Evolutionary conservation across 2,888 invertebrate species (phyloP).

Genomic region (Periphyllus acericola): DNA sequence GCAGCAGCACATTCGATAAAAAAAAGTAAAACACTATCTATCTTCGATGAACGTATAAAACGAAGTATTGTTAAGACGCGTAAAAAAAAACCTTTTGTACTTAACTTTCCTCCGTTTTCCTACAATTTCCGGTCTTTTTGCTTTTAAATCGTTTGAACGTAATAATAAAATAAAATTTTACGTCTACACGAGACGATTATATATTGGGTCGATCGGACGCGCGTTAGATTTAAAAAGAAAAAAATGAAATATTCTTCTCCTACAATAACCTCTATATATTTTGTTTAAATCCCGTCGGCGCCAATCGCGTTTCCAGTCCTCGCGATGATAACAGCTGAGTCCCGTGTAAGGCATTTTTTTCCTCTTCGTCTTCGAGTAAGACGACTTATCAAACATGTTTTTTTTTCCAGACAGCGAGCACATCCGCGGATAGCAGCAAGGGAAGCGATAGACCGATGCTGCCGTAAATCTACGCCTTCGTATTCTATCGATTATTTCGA

Average conservation of each 20-base stretch:
- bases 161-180: slow-evolving; percentile 39
- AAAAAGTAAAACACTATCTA: neutral
- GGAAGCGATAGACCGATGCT: slow-evolving; percentile 18
- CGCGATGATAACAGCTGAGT: slow-evolving; percentile 9
- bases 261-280: neutral
- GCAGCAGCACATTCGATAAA: neutral
- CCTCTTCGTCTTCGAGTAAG: neutral
- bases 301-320: neutral
- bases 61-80: slow-evolving; percentile 1
- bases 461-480: slow-evolving; percentile 61
- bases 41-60: neutral
- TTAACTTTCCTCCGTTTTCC: neutral
- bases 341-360: neutral
- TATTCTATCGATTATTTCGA: slow-evolving; percentile 56
- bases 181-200: slow-evolving; percentile 1
- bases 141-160: neutral
- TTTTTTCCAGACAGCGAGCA: slow-evolving; percentile 19
- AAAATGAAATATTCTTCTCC: slow-evolving; percentile 30
- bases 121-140: slow-evolving; percentile 34
- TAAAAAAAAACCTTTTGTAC: slow-evolving; percentile 18
- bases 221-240: slow-evolving; percentile 2
- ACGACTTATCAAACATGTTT: slow-evolving; percentile 43
- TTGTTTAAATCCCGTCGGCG: neutral
- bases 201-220: slow-evolving; percentile 5
- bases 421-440: slow-evolving; percentile 6